phyloP scores from a whole-genome alignment of 2,113 vertebrate species.

The Rhadina sibilatrix region DNA sequence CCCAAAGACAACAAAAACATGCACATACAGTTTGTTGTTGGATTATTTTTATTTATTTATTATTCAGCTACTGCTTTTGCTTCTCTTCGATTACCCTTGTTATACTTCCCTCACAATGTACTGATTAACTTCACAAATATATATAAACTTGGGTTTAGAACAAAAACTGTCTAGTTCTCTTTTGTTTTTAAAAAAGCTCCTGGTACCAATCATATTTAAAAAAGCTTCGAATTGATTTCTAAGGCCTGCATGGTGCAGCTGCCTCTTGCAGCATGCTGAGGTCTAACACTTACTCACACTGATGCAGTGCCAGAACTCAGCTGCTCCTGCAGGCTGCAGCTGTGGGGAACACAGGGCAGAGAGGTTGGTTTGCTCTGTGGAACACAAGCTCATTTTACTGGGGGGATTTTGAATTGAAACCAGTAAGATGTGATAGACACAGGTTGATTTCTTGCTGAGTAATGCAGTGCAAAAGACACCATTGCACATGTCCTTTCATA shows the following conservation, averaged over 20 bases:
- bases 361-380: neutral
- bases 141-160: neutral
- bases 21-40: neutral
- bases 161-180: neutral
- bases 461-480: neutral
- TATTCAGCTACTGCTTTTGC: neutral
- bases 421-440: neutral
- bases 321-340: neutral
- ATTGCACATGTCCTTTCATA: fast-evolving
- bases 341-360: neutral
- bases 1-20: neutral
- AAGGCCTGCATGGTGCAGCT: neutral
- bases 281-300: neutral
- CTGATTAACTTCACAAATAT: neutral
- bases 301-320: neutral
- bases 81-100: neutral
- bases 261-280: neutral
- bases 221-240: neutral
- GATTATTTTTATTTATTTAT: neutral
- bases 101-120: neutral
- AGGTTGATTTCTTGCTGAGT: neutral
- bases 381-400: neutral
- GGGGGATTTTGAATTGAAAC: neutral
- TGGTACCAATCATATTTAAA: neutral
- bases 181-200: neutral